phyloP scores from a whole-genome alignment of 2,888 invertebrate species.

The Eupithecia subumbrata region DNA sequence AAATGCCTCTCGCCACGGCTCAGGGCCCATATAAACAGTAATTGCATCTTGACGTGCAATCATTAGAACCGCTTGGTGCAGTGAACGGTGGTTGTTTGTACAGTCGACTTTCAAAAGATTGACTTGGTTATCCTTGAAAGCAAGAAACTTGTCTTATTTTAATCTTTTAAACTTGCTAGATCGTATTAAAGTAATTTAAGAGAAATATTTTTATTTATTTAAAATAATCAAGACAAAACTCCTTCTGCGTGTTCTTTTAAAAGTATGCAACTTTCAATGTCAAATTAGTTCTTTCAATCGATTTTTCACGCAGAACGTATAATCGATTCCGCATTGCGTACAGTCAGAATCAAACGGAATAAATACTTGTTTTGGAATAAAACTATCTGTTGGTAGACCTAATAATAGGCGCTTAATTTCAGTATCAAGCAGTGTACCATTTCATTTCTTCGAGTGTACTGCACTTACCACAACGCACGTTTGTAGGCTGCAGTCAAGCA shows the following conservation, averaged over 20 bases:
- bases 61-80: conserved; percentile 49
- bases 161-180: neutral
- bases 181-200: neutral
- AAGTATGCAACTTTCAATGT: conserved; percentile 26
- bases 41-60: conserved; percentile 49
- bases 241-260: conserved; percentile 5
- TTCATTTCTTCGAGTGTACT: conserved; percentile 27
- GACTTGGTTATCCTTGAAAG: conserved; percentile 1
- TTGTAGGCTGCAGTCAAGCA: conserved; percentile 32
- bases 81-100: conserved; percentile 43
- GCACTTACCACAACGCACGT: conserved; percentile 23
- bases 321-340: conserved; percentile 24
- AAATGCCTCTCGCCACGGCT: conserved; percentile 58
- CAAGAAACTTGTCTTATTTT: neutral
- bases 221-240: neutral
- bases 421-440: neutral
- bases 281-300: conserved; percentile 26
- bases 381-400: neutral
- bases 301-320: conserved; percentile 21
- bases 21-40: conserved; percentile 46
- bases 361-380: neutral
- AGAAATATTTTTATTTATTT: neutral
- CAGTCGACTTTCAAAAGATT: conserved; percentile 24
- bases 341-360: conserved; percentile 6
- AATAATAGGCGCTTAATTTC: neutral